A percentile compares a stretch with the other conserved stretches of the same genome.
Conservation (phyloP, 2,888 invertebrate genomes). For the Melinaea menophilus region DNA sequence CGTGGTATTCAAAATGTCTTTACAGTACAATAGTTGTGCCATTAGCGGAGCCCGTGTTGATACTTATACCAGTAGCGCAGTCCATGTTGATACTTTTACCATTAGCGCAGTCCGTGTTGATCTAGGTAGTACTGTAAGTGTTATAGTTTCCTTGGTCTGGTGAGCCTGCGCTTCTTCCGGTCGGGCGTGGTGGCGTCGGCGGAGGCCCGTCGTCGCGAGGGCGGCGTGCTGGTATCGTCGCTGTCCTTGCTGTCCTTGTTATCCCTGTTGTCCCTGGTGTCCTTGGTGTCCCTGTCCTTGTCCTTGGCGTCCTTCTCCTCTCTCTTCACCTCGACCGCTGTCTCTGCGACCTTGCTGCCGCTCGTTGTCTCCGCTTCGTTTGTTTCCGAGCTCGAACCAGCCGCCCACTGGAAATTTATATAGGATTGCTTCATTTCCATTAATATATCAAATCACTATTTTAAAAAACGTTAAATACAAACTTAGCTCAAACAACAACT, state of each 20-base stretch:
- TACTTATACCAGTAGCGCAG: too few species aligned
- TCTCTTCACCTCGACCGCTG: constrained; percentile 27
- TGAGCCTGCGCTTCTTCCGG: constrained; percentile 71
- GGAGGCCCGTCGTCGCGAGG: constrained; percentile 61
- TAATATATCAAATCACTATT: too few species aligned
- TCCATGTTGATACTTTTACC: too few species aligned
- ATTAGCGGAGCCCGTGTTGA: too few species aligned
- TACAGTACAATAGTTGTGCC: too few species aligned
- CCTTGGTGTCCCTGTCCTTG: constrained; percentile 32
- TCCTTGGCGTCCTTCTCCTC: constrained; percentile 39
- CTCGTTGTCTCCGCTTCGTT: constrained; percentile 36
- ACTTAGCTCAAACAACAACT: too few species aligned
- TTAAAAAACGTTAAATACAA: too few species aligned
- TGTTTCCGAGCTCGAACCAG: constrained; percentile 49
- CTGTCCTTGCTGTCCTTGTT: constrained; percentile 40
- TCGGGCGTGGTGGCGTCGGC: constrained; percentile 62
- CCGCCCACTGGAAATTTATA: constrained; percentile 52
- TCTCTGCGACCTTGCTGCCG: constrained; percentile 38
- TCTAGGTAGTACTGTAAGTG: constrained; percentile 2
- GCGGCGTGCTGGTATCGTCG: constrained; percentile 40
- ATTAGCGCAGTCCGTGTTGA: too few species aligned
- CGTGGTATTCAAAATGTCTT: too few species aligned
- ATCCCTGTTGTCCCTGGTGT: constrained; percentile 32
- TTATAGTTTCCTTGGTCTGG: constrained; percentile 69
- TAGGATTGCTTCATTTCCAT: too few species aligned